Percentiles rank a stretch among this genome's conserved stretches.
Conservation (phyloP, 2,113 vertebrate species). For the Chrysemys picta region DNA sequence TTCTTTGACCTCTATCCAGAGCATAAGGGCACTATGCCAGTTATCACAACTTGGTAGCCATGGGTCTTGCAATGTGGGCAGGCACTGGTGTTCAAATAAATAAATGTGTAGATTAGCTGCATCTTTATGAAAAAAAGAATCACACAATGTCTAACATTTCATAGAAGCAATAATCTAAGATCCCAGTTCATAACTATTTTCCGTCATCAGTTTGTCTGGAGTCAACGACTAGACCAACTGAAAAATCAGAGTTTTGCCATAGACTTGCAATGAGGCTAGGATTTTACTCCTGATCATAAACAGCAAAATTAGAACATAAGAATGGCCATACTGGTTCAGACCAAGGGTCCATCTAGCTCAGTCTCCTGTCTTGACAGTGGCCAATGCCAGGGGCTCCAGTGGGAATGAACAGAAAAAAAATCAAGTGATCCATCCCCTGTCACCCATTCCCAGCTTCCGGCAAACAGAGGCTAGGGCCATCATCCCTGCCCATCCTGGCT, state of each 20-base stretch:
- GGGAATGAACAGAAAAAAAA: too few species aligned
- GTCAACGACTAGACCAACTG: rapidly evolving
- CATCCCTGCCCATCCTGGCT: too few species aligned
- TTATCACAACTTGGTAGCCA: background rate
- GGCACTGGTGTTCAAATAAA: background rate
- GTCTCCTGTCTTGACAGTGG: too few species aligned
- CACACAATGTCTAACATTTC: background rate
- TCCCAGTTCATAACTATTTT: background rate
- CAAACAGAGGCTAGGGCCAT: too few species aligned
- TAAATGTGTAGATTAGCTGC: background rate
- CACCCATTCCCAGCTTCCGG: too few species aligned
- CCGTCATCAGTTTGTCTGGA: background rate
- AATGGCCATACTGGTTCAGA: too few species aligned
- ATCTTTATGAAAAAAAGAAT: background rate
- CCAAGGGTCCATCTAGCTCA: too few species aligned
- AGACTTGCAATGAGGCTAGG: background rate
- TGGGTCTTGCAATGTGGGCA: background rate
- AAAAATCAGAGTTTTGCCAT: background rate
- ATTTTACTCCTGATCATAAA: background rate
- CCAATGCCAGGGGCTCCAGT: too few species aligned
- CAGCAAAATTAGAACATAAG: background rate
- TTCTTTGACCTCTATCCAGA: background rate
- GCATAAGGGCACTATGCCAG: rapidly evolving
- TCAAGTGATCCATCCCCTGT: too few species aligned
- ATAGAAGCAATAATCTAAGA: background rate